Evolutionary conservation across 1,140 invertebrate genomes (phyloP).

Genomic region (Parapsyche elsis): DNA sequence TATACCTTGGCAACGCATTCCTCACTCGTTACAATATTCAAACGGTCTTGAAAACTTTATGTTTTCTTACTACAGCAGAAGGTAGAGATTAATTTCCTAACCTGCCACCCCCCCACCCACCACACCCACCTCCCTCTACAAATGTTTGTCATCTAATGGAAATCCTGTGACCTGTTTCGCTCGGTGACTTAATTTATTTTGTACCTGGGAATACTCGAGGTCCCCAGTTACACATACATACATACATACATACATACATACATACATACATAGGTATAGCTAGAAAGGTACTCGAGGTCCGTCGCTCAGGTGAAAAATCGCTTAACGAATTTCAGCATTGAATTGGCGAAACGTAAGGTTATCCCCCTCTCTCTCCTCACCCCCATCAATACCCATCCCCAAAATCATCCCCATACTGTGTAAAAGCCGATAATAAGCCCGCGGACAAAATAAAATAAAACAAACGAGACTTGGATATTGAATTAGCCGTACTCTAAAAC

Average conservation of each 20-base stretch:
- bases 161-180: constrained; percentile 15
- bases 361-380: not conserved
- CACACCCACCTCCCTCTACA: not conserved
- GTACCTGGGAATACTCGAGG: not conserved
- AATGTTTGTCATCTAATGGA: constrained; percentile 30
- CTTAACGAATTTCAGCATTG: constrained; percentile 24
- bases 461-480: too few relatives aligned
- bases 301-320: constrained; percentile 27
- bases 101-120: not conserved
- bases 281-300: constrained; percentile 2
- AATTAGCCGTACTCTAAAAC: too few relatives aligned
- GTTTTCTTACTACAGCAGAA: not conserved
- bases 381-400: too few relatives aligned
- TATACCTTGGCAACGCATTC: too few relatives aligned
- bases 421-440: not conserved
- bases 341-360: not conserved
- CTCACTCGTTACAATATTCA: too few relatives aligned
- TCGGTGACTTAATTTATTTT: constrained; percentile 21
- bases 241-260: too few relatives aligned
- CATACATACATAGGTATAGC: not conserved
- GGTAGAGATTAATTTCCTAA: not conserved
- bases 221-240: not conserved
- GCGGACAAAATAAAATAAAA: not conserved
- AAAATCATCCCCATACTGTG: too few relatives aligned
- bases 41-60: not conserved